Evolutionary conservation across 2,113 vertebrate genomes (phyloP).

Genomic region (Megaceryle torquata): DNA sequence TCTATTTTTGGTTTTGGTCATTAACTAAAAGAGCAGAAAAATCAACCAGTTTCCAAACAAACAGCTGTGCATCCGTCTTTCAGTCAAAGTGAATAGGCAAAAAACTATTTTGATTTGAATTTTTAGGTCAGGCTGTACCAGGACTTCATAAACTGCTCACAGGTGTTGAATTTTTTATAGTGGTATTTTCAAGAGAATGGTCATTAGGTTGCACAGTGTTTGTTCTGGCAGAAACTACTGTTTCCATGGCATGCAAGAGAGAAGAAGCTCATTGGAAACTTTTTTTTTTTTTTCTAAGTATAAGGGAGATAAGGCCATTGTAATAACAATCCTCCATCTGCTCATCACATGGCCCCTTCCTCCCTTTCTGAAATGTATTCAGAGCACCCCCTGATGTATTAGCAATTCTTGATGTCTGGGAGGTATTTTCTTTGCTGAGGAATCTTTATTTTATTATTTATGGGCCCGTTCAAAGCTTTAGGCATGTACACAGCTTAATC

Average conservation of each 20-base stretch:
- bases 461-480: neutral
- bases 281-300: neutral
- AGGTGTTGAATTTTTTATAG: constrained; percentile 56
- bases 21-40: constrained; percentile 12
- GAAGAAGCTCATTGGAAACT: neutral
- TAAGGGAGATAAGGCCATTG: constrained; percentile 8
- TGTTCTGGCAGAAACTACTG: constrained; percentile 39
- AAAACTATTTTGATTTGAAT: constrained; percentile 48
- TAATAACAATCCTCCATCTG: constrained; percentile 2
- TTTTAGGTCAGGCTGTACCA: constrained; percentile 59
- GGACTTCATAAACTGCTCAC: constrained; percentile 5
- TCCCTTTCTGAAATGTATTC: neutral
- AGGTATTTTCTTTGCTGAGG: neutral
- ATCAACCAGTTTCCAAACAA: neutral
- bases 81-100: constrained; percentile 21
- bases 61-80: constrained; percentile 1
- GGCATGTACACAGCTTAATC: neutral
- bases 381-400: neutral
- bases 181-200: constrained; percentile 53
- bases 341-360: neutral
- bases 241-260: constrained; percentile 34
- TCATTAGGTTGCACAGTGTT: constrained; percentile 42
- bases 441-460: neutral
- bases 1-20: neutral
- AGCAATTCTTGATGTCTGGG: neutral